Percentiles rank a stretch among this genome's conserved stretches.
These are phyloP conservation scores for Psophia crepitans DNA, from an alignment of 2,113 vertebrate genomes.

Conservation along the genomic window DNA sequence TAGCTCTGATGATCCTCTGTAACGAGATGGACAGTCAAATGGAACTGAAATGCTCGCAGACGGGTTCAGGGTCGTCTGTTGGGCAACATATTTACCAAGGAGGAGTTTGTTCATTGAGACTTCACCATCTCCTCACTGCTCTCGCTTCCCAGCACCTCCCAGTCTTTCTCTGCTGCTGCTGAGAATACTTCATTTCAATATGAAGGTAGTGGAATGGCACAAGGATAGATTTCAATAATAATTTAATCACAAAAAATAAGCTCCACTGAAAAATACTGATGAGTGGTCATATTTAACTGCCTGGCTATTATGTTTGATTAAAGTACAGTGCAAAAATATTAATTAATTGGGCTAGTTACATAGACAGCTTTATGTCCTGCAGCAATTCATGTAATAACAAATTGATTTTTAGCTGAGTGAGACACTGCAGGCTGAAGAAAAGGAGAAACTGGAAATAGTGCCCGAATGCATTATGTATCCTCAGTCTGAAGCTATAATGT, in stretches of 20 bases:
- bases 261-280: conserved; percentile 18
- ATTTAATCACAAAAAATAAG: conserved; percentile 40
- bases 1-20: background rate
- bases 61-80: background rate
- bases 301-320: conserved; percentile 41
- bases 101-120: background rate
- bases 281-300: background rate
- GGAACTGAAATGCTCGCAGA: background rate
- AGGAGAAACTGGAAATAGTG: background rate
- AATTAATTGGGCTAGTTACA: conserved; percentile 46
- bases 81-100: background rate
- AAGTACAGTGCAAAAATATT: conserved; percentile 44
- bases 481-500: background rate
- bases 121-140: background rate
- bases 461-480: background rate
- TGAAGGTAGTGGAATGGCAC: background rate
- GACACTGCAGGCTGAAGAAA: background rate
- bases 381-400: conserved; percentile 64
- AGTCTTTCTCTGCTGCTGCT: background rate
- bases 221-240: background rate
- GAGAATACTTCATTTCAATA: background rate
- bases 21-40: background rate
- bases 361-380: conserved; percentile 41
- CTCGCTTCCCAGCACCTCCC: background rate
- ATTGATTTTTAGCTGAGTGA: conserved; percentile 46